Evolutionary conservation across 2,797 vertebrate species (phyloP).

Genomic region (Molothrus aeneus): DNA sequence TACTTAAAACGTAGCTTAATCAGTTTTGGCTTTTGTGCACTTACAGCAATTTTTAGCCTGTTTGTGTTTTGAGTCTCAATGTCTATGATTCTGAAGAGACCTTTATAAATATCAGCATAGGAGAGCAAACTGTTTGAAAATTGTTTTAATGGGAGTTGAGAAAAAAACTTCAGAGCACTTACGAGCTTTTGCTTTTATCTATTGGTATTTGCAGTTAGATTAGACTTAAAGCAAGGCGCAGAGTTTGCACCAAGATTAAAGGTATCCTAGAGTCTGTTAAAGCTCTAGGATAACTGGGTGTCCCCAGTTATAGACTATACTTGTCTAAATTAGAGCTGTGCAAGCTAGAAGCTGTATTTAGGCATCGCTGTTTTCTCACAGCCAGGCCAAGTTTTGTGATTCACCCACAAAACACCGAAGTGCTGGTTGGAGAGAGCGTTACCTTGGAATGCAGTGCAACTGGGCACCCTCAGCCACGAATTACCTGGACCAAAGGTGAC

Average conservation of each 20-base stretch:
- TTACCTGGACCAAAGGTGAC: conserved; percentile 93
- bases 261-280: not conserved
- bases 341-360: not conserved
- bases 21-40: not conserved
- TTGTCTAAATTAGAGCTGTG: not conserved
- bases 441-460: conserved; percentile 96
- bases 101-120: not conserved
- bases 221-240: not conserved
- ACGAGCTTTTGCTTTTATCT: not conserved
- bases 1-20: not conserved
- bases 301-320: not conserved
- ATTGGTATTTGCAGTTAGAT: not conserved
- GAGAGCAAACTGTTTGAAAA: not conserved
- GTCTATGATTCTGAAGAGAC: not conserved
- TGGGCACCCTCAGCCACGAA: conserved; percentile 89
- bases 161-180: not conserved
- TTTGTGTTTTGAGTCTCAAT: not conserved
- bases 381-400: conserved; percentile 96
- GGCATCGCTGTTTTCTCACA: conserved; percentile 48
- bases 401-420: conserved; percentile 97
- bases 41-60: not conserved
- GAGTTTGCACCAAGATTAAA: not conserved
- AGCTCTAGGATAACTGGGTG: not conserved
- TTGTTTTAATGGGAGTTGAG: not conserved
- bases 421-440: conserved; percentile 94